These are phyloP conservation scores for Epinotia nisella DNA, from an alignment of 2,888 invertebrate species.

Conservation along the genomic window DNA sequence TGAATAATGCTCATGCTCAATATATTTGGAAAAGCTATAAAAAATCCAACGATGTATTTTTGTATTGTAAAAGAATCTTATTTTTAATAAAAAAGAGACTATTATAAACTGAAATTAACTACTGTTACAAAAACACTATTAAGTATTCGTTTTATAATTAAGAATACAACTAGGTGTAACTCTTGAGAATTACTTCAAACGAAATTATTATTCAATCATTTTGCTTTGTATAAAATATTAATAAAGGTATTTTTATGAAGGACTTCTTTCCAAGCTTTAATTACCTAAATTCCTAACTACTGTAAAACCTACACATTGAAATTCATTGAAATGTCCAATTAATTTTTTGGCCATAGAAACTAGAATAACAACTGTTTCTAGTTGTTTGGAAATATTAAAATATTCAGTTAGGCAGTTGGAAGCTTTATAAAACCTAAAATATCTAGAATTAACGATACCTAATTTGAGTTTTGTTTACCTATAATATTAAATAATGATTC, in stretches of 20 bases:
- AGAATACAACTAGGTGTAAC: neutral
- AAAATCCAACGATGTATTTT: no score
- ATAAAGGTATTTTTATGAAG: neutral
- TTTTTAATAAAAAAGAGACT: neutral
- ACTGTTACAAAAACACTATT: neutral
- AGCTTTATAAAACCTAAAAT: neutral
- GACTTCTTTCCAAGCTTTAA: neutral
- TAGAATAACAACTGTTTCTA: constrained; percentile 14
- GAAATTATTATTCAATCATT: neutral
- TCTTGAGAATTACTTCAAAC: neutral
- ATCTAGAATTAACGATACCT: no score
- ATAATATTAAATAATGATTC: no score
- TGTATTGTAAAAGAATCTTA: no score
- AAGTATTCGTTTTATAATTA: neutral
- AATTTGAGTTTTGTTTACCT: no score
- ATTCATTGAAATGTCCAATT: constrained; percentile 13
- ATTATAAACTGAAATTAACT: neutral
- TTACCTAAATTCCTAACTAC: neutral
- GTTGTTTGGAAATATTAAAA: constrained; percentile 7
- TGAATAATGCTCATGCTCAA: no score
- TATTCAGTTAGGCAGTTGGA: constrained; percentile 5
- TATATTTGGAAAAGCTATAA: no score
- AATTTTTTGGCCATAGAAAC: constrained; percentile 15
- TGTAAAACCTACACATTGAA: constrained; percentile 15
- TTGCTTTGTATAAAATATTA: neutral